Evolutionary conservation across 2,797 vertebrate species (phyloP).

Genomic region (Florisuga fusca): DNA sequence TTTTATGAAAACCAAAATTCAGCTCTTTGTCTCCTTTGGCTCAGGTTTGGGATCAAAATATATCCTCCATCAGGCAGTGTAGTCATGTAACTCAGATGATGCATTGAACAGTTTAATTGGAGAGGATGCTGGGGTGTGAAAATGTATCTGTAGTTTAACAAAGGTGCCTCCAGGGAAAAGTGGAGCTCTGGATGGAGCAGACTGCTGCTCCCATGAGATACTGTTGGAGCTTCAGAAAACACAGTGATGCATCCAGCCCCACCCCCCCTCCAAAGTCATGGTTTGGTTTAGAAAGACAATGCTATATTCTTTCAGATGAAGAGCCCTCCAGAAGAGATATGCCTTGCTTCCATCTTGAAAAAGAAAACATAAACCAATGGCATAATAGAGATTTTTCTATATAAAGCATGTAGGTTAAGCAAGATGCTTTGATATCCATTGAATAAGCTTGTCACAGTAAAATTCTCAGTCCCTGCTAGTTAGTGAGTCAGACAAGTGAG

Average conservation of each 20-base stretch:
- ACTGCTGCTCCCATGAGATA: neutral
- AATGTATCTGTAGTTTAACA: neutral
- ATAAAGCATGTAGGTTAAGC: neutral
- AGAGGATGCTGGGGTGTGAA: neutral
- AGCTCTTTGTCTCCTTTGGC: neutral
- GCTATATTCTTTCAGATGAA: neutral
- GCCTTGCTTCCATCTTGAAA: neutral
- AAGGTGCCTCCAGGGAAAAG: neutral
- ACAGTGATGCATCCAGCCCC: neutral
- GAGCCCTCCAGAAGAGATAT: neutral
- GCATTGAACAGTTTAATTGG: neutral
- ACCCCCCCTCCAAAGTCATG: neutral
- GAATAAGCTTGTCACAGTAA: neutral
- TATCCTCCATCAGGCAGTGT: neutral
- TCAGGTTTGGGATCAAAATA: neutral
- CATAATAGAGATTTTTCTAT: neutral
- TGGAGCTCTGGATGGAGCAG: neutral
- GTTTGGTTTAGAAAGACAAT: neutral
- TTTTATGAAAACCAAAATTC: neutral
- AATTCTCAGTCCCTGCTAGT: neutral
- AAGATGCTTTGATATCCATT: neutral
- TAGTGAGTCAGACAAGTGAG: slow-evolving; percentile 22
- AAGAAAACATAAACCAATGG: neutral
- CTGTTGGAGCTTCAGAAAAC: accelerated
- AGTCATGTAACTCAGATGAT: neutral